Percentiles rank a stretch among this genome's conserved stretches.
phyloP scores from a whole-genome alignment of 2,888 invertebrate species.

The Acanthosepion lycidas region DNA sequence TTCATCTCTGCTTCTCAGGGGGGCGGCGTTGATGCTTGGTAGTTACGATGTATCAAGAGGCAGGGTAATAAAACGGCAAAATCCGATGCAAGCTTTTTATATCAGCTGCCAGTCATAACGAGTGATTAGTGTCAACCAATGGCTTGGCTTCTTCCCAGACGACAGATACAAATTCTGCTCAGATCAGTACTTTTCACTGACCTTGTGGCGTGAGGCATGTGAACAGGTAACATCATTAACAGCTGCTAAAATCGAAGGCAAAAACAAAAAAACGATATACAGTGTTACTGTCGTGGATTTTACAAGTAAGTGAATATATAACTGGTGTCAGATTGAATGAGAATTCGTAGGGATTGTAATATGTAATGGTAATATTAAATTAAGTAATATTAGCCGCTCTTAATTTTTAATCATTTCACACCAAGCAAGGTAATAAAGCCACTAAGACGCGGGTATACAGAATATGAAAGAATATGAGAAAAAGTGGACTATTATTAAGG shows the following conservation, averaged over 20 bases:
- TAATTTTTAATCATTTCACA: too few species aligned
- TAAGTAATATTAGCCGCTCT: too few species aligned
- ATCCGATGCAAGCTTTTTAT: background rate
- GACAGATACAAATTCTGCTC: background rate
- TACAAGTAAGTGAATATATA: too few species aligned
- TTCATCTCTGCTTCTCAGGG: background rate
- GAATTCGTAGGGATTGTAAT: too few species aligned
- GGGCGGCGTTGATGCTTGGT: background rate
- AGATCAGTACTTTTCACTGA: background rate
- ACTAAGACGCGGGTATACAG: too few species aligned
- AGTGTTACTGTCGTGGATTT: too few species aligned
- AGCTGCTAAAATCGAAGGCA: background rate
- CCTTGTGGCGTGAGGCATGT: background rate
- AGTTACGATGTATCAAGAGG: background rate
- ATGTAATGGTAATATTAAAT: too few species aligned
- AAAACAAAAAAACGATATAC: too few species aligned
- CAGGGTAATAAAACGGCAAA: background rate
- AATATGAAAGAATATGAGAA: too few species aligned
- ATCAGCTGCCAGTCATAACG: background rate
- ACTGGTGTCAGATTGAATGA: too few species aligned
- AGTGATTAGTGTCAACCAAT: background rate
- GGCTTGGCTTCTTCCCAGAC: background rate
- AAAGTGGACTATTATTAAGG: too few species aligned
- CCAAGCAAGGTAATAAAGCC: too few species aligned
- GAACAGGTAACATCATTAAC: background rate